phyloP scores from a whole-genome alignment of 2,797 vertebrate genomes.

The Diceros bicornis region DNA sequence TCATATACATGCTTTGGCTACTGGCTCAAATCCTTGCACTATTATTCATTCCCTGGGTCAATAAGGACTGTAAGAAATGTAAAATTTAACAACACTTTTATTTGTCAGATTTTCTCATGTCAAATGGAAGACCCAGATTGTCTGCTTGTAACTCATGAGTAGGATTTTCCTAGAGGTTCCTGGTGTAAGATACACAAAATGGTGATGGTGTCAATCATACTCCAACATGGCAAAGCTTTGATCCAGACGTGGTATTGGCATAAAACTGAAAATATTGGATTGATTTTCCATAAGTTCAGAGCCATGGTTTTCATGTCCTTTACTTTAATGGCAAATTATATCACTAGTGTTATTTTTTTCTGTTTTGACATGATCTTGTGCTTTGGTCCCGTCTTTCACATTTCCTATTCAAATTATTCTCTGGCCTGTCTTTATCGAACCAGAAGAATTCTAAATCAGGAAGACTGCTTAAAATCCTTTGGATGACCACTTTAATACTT shows the following conservation, averaged over 20 bases:
- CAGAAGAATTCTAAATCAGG: slow-evolving; percentile 71
- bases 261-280: slow-evolving; percentile 73
- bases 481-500: slow-evolving; percentile 69
- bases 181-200: slow-evolving; percentile 81
- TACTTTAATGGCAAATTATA: slow-evolving; percentile 87
- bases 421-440: slow-evolving; percentile 72
- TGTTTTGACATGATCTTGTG: slow-evolving; percentile 80
- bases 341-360: slow-evolving; percentile 77
- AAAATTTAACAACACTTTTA: slow-evolving; percentile 85
- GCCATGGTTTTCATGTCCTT: slow-evolving; percentile 82
- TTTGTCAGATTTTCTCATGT: slow-evolving; percentile 83
- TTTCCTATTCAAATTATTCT: slow-evolving; percentile 66
- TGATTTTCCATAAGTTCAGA: slow-evolving; percentile 83
- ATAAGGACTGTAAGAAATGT: slow-evolving; percentile 81
- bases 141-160: slow-evolving; percentile 68
- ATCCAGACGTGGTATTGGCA: slow-evolving; percentile 79
- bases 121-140: slow-evolving; percentile 81
- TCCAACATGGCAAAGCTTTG: slow-evolving; percentile 62
- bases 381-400: slow-evolving; percentile 77
- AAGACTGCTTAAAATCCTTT: slow-evolving; percentile 72
- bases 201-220: slow-evolving; percentile 87
- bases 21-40: slow-evolving; percentile 76
- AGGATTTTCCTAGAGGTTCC: slow-evolving; percentile 78
- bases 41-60: slow-evolving; percentile 79
- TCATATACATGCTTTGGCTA: slow-evolving; percentile 84